Evolutionary conservation across 2,888 invertebrate species (phyloP).

Genomic region (Pegoplata infirma): DNA sequence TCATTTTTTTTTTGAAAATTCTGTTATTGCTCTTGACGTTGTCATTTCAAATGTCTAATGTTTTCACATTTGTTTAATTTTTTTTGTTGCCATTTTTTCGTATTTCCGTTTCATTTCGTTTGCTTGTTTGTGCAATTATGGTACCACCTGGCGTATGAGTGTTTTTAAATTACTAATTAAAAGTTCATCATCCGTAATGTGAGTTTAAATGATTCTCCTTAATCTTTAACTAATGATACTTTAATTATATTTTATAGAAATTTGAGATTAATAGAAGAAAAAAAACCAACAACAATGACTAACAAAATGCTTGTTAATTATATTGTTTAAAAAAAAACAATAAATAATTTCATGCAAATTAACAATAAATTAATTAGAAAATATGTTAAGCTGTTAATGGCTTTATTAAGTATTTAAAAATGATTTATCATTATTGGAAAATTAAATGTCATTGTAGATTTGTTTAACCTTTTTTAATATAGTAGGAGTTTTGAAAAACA

Average conservation of each 20-base stretch:
- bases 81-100: not conserved
- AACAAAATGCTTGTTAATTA: constrained; percentile 2
- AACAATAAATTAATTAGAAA: constrained; percentile 8
- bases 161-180: constrained; percentile 35
- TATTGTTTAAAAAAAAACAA: constrained; percentile 30
- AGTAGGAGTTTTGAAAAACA: no score
- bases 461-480: no score
- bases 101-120: not conserved
- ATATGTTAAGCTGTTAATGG: not conserved
- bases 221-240: constrained; percentile 15
- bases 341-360: constrained; percentile 31
- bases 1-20: not conserved
- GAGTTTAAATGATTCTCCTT: constrained; percentile 7
- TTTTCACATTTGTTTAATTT: not conserved
- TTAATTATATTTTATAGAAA: constrained; percentile 13
- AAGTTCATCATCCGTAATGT: constrained; percentile 27
- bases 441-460: not conserved
- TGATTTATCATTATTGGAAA: not conserved
- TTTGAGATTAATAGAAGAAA: not conserved
- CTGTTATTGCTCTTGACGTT: constrained; percentile 6
- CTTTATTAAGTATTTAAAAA: not conserved
- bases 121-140: not conserved
- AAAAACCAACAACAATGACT: no score
- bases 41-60: not conserved
- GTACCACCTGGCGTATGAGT: constrained; percentile 10